Base-by-base conservation (phyloP, 2,113 vertebrate species). In the Lanius ludovicianus region DNA sequence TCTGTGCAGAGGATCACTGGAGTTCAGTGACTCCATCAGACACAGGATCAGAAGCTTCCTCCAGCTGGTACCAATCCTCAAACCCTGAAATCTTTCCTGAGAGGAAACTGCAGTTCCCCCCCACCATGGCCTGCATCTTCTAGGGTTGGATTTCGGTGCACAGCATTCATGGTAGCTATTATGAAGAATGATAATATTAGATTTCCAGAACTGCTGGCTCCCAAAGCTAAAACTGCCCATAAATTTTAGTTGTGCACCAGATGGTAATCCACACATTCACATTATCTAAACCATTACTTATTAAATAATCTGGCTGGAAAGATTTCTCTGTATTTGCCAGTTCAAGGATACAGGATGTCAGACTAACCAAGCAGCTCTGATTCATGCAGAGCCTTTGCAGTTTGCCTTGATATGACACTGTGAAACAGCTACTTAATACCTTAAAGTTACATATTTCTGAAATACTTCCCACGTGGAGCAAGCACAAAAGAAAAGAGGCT, bases 71-170 rank as follows among this genome's bases (percentile, higher is more conserved):
- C 10, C 67, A 67, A 7, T 14, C 22, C 63, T 52, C 57, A 79
- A 15, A 71, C 20, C 42, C 8, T 1, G 16, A 52, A 35, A 75
- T 52, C 28, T 60, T 88, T 41, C 47, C n/a, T 21, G 24, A 31
- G 57, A 62, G 2, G 0, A 16, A 67, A 53, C 0, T 37, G 46
- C 39, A 63, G 39, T 7, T 79, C 11, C 6, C 12, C 15, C 21
- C 17, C 7, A 20, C 20, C 52, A 53, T 18, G 15, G 30, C 15
- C 63, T 41, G 10, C 23, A 30, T 31, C 47, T 52, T 42, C 52
- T 14, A 15, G 33, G 21, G 15, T 39, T 44, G 33, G 3, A 35
- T 68, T 83, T 79, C 55, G 49, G 35, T 33, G 24, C 18, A 33
- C 10, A 64, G 53, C 15, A 52, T 28, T 68, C 81, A 15, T 7